Conservation (phyloP, 1,140 invertebrate genomes). For the Drosophila tropicalis region DNA sequence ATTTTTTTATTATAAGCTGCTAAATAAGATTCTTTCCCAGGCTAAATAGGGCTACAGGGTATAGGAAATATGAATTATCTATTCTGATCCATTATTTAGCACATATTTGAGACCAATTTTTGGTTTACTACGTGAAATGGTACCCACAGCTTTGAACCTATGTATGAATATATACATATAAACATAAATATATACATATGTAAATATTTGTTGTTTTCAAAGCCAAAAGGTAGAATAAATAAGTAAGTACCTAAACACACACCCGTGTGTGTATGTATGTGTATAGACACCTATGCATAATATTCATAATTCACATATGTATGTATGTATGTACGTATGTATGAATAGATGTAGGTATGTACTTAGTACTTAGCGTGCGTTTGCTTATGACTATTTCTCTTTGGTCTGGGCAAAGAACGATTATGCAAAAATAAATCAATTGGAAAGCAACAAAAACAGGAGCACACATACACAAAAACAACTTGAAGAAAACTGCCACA, state of each 20-base stretch:
- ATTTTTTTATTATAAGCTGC: too few relatives aligned
- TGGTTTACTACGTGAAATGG: slow-evolving; percentile 34
- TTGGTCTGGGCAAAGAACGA: slow-evolving; percentile 53
- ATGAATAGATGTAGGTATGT: slow-evolving; percentile 17
- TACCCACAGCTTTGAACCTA: slow-evolving; percentile 9
- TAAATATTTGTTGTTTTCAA: slow-evolving; percentile 20
- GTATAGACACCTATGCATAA: slow-evolving; percentile 9
- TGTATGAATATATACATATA: neutral
- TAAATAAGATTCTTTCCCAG: too few relatives aligned
- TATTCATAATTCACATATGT: slow-evolving; percentile 1
- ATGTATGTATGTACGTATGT: neutral
- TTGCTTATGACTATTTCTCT: slow-evolving; percentile 52
- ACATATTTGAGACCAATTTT: slow-evolving; percentile 36
- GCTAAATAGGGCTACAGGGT: neutral
- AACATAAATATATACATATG: slow-evolving; percentile 19
- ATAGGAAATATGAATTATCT: slow-evolving; percentile 7
- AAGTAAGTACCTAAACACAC: neutral
- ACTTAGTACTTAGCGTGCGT: slow-evolving; percentile 58
- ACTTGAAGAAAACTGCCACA: slow-evolving; percentile 21
- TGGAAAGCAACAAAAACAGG: slow-evolving; percentile 47
- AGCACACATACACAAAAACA: neutral
- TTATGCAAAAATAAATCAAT: slow-evolving; percentile 78
- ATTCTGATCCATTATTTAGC: slow-evolving; percentile 34
- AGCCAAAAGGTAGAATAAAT: slow-evolving; percentile 25
- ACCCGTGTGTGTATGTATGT: slow-evolving; percentile 10